phyloP scores from a whole-genome alignment of 2,797 vertebrate genomes.

The Cirrhinus molitorella region DNA sequence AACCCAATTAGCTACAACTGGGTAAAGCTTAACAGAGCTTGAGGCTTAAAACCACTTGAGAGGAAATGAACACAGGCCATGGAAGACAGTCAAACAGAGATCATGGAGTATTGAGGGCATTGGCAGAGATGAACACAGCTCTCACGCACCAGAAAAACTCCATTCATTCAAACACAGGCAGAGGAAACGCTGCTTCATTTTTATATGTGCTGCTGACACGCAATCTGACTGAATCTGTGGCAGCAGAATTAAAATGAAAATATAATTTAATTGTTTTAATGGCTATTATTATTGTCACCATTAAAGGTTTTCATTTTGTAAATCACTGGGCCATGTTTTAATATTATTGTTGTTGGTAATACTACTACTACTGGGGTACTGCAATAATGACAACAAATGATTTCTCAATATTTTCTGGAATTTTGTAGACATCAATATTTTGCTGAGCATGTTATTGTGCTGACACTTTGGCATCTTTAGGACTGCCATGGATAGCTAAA shows the following conservation, averaged over 20 bases:
- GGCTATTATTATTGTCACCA: no score
- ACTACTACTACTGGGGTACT: no score
- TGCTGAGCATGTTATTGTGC: no score
- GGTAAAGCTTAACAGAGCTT: background rate
- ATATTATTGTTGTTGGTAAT: no score
- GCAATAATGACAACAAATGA: no score
- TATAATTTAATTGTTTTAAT: background rate
- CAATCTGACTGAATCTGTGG: background rate
- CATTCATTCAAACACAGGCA: background rate
- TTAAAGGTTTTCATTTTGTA: no score
- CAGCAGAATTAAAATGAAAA: background rate
- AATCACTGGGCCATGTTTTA: background rate
- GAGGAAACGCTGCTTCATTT: background rate
- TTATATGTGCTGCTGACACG: background rate
- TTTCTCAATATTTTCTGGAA: no score
- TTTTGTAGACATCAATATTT: no score
- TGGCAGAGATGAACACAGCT: background rate
- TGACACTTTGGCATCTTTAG: no score
- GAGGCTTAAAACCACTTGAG: constrained; percentile 28
- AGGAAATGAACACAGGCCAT: constrained; percentile 8
- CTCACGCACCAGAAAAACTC: background rate
- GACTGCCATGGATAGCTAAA: no score
- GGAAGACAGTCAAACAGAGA: constrained; percentile 14
- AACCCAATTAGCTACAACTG: constrained; percentile 41
- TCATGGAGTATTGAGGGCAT: constrained; percentile 1